A percentile compares a stretch with the other conserved stretches of the same genome.
phyloP scores from a whole-genome alignment of 2,797 vertebrate genomes.

The Chaunax sp. region DNA sequence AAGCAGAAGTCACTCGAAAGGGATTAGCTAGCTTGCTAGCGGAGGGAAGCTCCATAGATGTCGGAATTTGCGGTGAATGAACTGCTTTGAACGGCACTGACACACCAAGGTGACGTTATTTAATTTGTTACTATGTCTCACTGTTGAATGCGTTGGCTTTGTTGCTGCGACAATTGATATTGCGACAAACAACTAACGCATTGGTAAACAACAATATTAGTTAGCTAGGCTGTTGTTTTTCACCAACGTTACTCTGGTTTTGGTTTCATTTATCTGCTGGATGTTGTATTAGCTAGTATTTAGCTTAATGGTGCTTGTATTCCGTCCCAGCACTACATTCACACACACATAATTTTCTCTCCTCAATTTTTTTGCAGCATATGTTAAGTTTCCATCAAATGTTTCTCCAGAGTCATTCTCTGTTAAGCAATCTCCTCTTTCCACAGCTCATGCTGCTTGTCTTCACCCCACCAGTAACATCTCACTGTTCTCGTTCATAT shows the following conservation, averaged over 20 bases:
- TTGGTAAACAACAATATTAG: constrained; percentile 28
- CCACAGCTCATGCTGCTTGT: neutral
- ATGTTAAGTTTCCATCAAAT: too few species aligned
- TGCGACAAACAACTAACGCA: neutral
- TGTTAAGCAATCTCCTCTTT: neutral
- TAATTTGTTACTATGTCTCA: neutral
- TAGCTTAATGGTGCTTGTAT: neutral
- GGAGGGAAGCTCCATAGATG: constrained; percentile 60
- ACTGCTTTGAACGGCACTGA: constrained; percentile 35
- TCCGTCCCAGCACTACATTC: neutral
- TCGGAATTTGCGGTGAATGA: constrained; percentile 43
- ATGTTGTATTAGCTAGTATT: too few species aligned
- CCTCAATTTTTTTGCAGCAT: too few species aligned
- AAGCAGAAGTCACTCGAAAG: constrained; percentile 78
- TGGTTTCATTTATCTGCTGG: constrained; percentile 12
- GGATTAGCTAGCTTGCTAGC: constrained; percentile 78
- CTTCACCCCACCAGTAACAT: neutral
- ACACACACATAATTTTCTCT: neutral
- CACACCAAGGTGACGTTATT: constrained; percentile 53
- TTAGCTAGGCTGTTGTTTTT: constrained; percentile 37
- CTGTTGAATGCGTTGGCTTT: neutral
- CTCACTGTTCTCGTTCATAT: neutral
- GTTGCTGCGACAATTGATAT: neutral
- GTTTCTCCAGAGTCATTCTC: neutral
- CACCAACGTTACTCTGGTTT: constrained; percentile 14